Conservation (phyloP, 2,797 vertebrate species). For the Melanotaenia maccullochi region DNA sequence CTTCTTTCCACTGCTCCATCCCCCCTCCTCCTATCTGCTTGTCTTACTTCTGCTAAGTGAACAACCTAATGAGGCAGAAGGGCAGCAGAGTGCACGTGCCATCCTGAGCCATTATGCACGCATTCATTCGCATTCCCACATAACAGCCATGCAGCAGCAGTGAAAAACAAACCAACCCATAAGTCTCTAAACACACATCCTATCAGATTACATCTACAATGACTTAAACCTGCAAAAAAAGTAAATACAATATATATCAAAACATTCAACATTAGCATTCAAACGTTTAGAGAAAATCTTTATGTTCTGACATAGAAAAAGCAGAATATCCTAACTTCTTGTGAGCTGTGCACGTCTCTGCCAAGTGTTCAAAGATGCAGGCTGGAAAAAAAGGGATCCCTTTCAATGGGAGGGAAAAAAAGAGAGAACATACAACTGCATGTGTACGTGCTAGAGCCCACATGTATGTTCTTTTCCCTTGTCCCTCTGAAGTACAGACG, state of each 20-base stretch:
- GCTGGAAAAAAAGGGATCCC: conserved; percentile 19
- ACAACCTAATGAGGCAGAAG: conserved; percentile 76
- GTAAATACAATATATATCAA: no score
- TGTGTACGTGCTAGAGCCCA: conserved; percentile 63
- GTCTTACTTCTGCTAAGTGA: conserved; percentile 74
- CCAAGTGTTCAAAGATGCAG: conserved; percentile 46
- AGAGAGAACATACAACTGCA: conserved; percentile 6
- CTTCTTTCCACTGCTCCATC: conserved; percentile 25
- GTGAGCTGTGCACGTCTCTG: conserved; percentile 7
- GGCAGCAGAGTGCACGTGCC: conserved; percentile 65
- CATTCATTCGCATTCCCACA: conserved; percentile 36
- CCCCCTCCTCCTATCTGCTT: conserved; percentile 26
- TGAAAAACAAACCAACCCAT: conserved; percentile 59
- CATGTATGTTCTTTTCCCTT: conserved; percentile 49
- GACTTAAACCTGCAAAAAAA: no score
- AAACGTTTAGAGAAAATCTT: no score
- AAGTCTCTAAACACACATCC: no score
- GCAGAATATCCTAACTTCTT: no score
- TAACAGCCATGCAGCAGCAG: conserved; percentile 36
- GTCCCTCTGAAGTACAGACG: neutral
- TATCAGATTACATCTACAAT: no score
- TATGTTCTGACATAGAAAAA: no score
- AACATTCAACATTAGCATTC: no score
- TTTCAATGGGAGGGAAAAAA: neutral
- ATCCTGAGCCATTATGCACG: no score